These are phyloP conservation scores for Indicator maculatus DNA, from an alignment of 2,113 vertebrate genomes.

Conservation along the genomic window DNA sequence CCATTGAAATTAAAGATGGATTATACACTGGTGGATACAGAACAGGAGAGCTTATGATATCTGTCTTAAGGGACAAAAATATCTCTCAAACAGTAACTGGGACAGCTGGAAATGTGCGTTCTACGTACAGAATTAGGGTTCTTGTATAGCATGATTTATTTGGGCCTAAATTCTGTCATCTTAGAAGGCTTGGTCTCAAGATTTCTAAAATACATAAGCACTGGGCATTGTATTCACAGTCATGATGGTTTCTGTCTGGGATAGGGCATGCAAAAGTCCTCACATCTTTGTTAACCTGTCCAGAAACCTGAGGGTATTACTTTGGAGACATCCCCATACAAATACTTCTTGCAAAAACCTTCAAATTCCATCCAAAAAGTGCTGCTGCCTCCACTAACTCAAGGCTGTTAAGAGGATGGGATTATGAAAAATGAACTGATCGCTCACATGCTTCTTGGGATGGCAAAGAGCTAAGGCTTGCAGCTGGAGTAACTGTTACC, in stretches of 20 bases:
- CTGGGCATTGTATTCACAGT: not conserved
- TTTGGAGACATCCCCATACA: not conserved
- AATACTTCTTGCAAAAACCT: not conserved
- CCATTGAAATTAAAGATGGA: not conserved
- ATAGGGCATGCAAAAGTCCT: not conserved
- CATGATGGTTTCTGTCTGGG: not conserved
- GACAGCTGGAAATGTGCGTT: not conserved
- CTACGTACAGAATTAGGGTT: not conserved
- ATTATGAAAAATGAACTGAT: not conserved
- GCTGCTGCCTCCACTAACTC: not conserved
- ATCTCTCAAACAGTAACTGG: not conserved
- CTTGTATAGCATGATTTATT: not conserved
- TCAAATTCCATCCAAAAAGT: not conserved
- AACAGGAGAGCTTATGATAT: not conserved
- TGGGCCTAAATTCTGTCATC: not conserved
- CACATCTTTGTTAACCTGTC: not conserved
- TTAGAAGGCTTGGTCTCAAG: not conserved
- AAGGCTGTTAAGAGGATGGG: not conserved
- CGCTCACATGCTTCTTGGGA: not conserved
- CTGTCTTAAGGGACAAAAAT: not conserved
- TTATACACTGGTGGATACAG: not conserved
- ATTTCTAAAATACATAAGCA: not conserved
- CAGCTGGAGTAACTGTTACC: not conserved
- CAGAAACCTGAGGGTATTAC: accelerated
- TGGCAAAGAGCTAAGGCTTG: not conserved